Conservation (phyloP, 1,140 invertebrate species). For the Nylanderia fulva region DNA sequence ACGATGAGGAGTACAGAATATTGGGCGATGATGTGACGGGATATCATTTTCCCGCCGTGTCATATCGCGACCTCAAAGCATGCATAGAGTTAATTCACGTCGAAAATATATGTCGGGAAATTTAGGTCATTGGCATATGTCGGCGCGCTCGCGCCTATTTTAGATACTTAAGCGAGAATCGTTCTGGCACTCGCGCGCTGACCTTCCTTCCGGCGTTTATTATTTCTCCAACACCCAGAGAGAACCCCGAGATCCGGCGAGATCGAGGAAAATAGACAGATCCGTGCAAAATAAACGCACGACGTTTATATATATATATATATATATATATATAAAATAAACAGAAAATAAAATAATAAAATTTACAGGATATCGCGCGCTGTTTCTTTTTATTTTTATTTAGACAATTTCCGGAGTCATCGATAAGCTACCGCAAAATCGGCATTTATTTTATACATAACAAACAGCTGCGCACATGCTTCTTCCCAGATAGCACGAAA, state of each 20-base stretch:
- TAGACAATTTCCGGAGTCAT: neutral
- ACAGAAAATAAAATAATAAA: neutral
- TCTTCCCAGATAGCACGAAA: too few species aligned
- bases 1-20: conserved; percentile 10
- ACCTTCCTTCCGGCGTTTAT: conserved; percentile 74
- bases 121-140: conserved; percentile 77
- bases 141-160: conserved; percentile 66
- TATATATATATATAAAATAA: neutral
- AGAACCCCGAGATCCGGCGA: conserved; percentile 34
- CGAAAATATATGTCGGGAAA: conserved; percentile 63
- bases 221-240: conserved; percentile 23
- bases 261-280: neutral
- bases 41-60: neutral
- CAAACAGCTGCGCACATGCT: neutral
- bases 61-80: conserved; percentile 31
- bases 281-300: neutral
- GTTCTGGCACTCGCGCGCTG: conserved; percentile 60
- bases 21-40: conserved; percentile 16
- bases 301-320: neutral
- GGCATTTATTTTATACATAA: neutral
- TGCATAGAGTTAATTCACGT: conserved; percentile 43
- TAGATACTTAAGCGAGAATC: conserved; percentile 52
- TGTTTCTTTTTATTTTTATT: neutral
- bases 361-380: neutral
- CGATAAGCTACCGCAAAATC: neutral